Evolutionary conservation across 2,888 invertebrate species (phyloP).

Genomic region (Germaria angustata): DNA sequence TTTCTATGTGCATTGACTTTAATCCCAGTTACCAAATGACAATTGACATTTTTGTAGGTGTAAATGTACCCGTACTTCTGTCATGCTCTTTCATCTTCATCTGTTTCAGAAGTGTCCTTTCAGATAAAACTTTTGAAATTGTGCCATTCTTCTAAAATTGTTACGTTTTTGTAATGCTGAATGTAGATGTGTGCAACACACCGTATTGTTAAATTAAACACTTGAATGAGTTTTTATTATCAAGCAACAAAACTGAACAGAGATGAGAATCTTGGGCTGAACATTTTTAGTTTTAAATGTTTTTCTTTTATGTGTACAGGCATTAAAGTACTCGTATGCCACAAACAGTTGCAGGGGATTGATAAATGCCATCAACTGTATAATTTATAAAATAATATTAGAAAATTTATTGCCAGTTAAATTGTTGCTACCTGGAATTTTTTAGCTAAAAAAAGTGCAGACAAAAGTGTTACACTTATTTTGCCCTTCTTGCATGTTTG

Average conservation of each 20-base stretch:
- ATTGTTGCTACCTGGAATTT: no score
- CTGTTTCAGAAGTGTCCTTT: slow-evolving; percentile 49
- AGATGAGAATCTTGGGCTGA: neutral
- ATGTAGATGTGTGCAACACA: slow-evolving; percentile 24
- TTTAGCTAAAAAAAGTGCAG: no score
- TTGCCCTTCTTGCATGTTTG: no score
- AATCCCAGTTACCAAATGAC: slow-evolving; percentile 28
- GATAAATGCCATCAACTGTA: neutral
- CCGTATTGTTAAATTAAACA: slow-evolving; percentile 54
- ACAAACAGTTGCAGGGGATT: neutral
- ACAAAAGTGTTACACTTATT: no score
- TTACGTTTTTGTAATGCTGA: slow-evolving; percentile 41
- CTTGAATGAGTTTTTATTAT: slow-evolving; percentile 41
- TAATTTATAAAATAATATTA: neutral
- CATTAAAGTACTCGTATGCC: neutral
- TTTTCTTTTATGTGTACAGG: neutral
- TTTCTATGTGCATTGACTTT: neutral
- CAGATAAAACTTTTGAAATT: slow-evolving; percentile 43
- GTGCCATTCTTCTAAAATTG: slow-evolving; percentile 8
- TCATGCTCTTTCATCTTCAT: slow-evolving; percentile 3
- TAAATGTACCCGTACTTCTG: slow-evolving; percentile 40
- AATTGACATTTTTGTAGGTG: slow-evolving; percentile 59
- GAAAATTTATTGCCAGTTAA: no score
- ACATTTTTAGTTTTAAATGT: neutral
- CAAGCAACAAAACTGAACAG: neutral